A percentile compares a stretch with the other conserved stretches of the same genome.
These are phyloP conservation scores for Nephila pilipes DNA, from an alignment of 1,140 invertebrate genomes.

Conservation along the genomic window DNA sequence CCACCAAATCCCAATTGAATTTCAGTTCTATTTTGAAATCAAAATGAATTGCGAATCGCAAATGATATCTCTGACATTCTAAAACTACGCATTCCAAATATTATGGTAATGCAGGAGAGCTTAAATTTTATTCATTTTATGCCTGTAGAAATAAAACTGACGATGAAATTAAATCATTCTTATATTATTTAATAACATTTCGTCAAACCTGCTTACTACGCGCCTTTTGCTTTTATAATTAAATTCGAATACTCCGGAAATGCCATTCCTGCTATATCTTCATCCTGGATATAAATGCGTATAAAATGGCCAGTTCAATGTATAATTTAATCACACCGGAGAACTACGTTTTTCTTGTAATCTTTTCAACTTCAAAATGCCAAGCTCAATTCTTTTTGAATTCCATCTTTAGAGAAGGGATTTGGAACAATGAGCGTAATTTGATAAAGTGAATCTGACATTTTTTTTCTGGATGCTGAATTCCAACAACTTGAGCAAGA, in stretches of 20 bases:
- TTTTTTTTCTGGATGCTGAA: neutral
- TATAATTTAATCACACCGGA: neutral
- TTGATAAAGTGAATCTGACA: neutral
- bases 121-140: no score
- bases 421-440: constrained; percentile 1
- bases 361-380: neutral
- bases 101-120: no score
- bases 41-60: no score
- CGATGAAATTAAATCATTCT: no score
- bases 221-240: neutral
- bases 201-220: no score
- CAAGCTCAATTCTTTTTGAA: neutral
- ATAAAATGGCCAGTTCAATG: neutral
- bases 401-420: neutral
- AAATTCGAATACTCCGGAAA: neutral
- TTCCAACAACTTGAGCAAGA: neutral
- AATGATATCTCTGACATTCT: no score
- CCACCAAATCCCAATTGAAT: no score
- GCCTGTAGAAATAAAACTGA: no score
- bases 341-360: neutral
- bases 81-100: no score
- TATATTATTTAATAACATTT: no score
- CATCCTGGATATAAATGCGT: neutral
- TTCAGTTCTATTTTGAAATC: no score
- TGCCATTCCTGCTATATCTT: neutral